phyloP scores from a whole-genome alignment of 2,113 vertebrate genomes.

The Picathartes gymnocephalus region DNA sequence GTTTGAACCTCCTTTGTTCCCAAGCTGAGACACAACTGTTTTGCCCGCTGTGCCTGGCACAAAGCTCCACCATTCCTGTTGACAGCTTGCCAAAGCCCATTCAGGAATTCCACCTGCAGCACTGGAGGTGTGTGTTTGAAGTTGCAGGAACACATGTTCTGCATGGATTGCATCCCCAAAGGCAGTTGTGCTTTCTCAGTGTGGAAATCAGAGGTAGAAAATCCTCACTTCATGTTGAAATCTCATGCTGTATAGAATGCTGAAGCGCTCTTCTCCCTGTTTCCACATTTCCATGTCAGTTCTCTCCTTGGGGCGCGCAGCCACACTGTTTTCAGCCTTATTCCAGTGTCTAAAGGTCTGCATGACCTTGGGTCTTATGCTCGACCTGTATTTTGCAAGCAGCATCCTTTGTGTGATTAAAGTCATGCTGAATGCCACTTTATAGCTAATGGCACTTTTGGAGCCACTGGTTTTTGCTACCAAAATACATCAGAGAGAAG shows the following conservation, averaged over 20 bases:
- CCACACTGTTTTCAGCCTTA: not conserved
- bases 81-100: not conserved
- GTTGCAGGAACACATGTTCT: not conserved
- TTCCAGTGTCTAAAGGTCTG: not conserved
- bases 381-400: not conserved
- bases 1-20: not conserved
- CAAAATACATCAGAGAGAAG: not conserved
- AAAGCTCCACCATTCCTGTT: not conserved
- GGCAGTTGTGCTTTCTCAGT: not conserved
- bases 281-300: not conserved
- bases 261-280: not conserved
- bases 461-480: not conserved
- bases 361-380: not conserved
- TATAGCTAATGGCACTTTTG: not conserved
- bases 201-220: not conserved
- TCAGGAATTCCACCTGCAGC: not conserved
- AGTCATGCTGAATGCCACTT: not conserved
- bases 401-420: not conserved
- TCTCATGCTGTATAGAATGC: not conserved
- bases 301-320: not conserved
- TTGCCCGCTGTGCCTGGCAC: not conserved
- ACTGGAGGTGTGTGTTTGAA: not conserved
- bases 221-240: not conserved
- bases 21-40: not conserved
- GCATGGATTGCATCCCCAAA: not conserved